Base-by-base conservation (phyloP, 2,888 invertebrate genomes). In the Rotaria magnacalcarata region DNA sequence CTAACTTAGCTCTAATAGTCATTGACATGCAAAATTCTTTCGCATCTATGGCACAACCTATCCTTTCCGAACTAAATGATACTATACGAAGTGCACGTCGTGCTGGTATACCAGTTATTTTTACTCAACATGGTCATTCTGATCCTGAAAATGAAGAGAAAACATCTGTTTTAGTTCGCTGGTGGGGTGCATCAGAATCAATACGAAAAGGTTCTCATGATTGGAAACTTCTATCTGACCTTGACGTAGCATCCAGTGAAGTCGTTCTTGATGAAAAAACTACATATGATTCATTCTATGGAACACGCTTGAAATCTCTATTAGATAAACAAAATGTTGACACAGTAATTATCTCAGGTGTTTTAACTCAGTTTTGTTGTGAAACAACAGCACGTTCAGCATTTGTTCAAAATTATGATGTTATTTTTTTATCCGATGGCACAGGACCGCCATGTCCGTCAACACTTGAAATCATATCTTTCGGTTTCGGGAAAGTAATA, bases 331-430 rank as follows among this genome's bases (percentile, higher is more conserved):
- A 47, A 54, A 60, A 86, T 41, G 80, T 87, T n/a, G 43, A 87
- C 75, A 87, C 87, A 47, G 85, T 87, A n/a, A 74, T 87, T 24
- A 84, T 87, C 2, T 34, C 56, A 11, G 87, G 87, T 41, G 87
- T 87, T 50, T 58, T 87, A 85, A 87, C 87, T 10, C 86, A 87
- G 52, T 54, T 87, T 34, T 87, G 87, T 67, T 87, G 87, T 84
- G 87, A 87, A 85, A 87, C 87, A 24, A 87, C 87, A n/a, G 87
- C 87, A n/a, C 87, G 87, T 52, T 54, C 60, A 34, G 87, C 87
- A 41, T 87, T 87, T 84, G 75, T 52, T 67, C 58, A 60, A 41
- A 85, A 87, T 34, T 87, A 84, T 58, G n/a, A 75, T n/a, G 84
- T 87, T 24, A 50, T 87, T 3, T 87, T 87, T 80, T 54, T 87